Base-by-base conservation (phyloP, 2,113 vertebrate genomes). In the Istiophorus platypterus region DNA sequence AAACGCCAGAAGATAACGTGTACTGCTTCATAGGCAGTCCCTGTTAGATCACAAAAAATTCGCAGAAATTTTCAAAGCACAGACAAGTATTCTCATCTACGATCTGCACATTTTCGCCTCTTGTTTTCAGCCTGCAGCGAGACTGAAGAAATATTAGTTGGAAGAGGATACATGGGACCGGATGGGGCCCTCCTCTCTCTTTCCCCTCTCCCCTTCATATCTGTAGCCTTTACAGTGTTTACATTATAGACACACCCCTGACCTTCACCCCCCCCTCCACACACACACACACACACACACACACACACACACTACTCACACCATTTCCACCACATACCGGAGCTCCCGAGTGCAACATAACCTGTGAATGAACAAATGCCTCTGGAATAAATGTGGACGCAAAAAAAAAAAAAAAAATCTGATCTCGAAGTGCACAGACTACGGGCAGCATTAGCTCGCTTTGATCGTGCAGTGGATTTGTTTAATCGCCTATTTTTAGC, bases 181-280 rank as follows among this genome's bases (percentile, higher is more conserved):
- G 90, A 91, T 84, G 83, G 20, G 79, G 65, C 84, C 84, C 80
- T 72, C 45, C 70, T 76, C 65, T 81, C 67, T 80, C 67, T 82
- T 73, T n/a, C 76, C 82, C 58, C 65, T 81, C 85, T 82, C 78
- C 73, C 77, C 73, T 80, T 78, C 68, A 29, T 89, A 87, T 93
- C 90, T 88, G 73, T 76, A 75, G 72, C 76, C 74, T 83, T 61
- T 86, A 84, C 72, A 51, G 72, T 91, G 90, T 93, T 94, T 92
- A 91, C 82, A 85, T 87, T 90, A 72, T 34, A 83, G 85, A 90
- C 88, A 89, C 91, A 89, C 90, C 91, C 90, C 88, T 91, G 91
- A 90, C 91, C 90, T 92, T 92, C 87, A 88, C 68, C 71, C 77
- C 72, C 87, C 87, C 82, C 54, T 82, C 67, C 52, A 20, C 85